Evolutionary conservation across 2,888 invertebrate genomes (phyloP).

Genomic region (Papilio gigon): DNA sequence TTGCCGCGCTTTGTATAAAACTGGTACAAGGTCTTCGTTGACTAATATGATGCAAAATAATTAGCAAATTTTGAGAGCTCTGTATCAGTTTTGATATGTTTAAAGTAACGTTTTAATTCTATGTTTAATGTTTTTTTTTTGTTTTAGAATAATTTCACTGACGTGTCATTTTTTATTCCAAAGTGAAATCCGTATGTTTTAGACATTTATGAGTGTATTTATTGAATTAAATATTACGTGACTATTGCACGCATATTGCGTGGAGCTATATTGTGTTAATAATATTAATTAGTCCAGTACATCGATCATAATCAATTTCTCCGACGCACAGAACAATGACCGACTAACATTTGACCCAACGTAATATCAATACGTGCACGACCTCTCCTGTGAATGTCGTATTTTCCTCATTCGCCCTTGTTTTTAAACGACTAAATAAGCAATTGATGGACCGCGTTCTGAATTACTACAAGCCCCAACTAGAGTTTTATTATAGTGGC

Average conservation of each 20-base stretch:
- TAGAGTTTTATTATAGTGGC: neutral
- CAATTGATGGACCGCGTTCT: neutral
- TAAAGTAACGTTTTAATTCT: neutral
- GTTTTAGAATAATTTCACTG: too few relatives aligned
- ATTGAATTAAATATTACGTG: too few relatives aligned
- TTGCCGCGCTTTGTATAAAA: conserved; percentile 13
- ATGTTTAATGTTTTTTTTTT: neutral
- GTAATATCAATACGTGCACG: conserved; percentile 40
- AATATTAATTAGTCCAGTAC: neutral
- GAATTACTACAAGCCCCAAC: too few relatives aligned
- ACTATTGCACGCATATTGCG: too few relatives aligned
- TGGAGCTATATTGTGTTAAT: neutral
- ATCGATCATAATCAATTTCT: conserved; percentile 44
- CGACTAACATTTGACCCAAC: conserved; percentile 46
- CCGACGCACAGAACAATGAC: conserved; percentile 50
- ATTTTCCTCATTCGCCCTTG: neutral
- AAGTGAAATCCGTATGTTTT: neutral
- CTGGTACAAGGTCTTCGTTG: conserved; percentile 21
- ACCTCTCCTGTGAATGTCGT: conserved; percentile 25
- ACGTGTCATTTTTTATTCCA: too few relatives aligned
- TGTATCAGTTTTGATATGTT: neutral
- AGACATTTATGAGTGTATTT: neutral
- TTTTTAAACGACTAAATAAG: conserved; percentile 38
- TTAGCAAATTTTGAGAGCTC: conserved; percentile 3
- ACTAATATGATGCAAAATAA: conserved; percentile 20